These are phyloP conservation scores for Boulengerochromis microlepis DNA, from an alignment of 2,113 vertebrate species.

Conservation along the genomic window DNA sequence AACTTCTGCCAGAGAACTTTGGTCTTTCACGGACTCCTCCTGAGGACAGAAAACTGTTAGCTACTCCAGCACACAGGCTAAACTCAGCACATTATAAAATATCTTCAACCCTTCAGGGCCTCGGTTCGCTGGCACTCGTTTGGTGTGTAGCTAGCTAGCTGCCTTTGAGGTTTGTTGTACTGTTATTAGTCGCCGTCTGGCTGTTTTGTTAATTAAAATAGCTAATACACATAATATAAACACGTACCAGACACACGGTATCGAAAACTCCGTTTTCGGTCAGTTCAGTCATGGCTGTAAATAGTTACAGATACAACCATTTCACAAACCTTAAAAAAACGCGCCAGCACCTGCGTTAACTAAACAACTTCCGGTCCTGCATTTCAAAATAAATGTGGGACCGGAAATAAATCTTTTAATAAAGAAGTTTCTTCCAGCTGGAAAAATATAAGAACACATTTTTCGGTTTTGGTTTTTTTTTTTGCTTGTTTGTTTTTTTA, in stretches of 20 bases:
- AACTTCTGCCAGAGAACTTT: neutral
- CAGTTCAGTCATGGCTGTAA: neutral
- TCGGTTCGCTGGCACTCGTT: neutral
- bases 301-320: neutral
- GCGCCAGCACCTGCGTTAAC: neutral
- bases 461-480: rapidly evolving
- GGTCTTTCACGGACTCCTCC: neutral
- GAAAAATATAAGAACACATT: neutral
- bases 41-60: neutral
- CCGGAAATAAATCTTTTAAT: neutral
- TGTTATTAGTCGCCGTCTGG: neutral
- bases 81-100: neutral
- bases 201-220: neutral
- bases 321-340: neutral
- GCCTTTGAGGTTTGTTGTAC: neutral
- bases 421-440: neutral
- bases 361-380: neutral
- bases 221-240: neutral
- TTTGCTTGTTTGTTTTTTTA: neutral
- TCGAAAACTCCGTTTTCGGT: neutral
- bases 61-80: neutral
- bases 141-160: neutral
- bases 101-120: neutral
- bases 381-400: neutral
- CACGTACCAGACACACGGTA: neutral